Conservation (phyloP, 2,113 vertebrate genomes). For the Uropsilus gracilis region DNA sequence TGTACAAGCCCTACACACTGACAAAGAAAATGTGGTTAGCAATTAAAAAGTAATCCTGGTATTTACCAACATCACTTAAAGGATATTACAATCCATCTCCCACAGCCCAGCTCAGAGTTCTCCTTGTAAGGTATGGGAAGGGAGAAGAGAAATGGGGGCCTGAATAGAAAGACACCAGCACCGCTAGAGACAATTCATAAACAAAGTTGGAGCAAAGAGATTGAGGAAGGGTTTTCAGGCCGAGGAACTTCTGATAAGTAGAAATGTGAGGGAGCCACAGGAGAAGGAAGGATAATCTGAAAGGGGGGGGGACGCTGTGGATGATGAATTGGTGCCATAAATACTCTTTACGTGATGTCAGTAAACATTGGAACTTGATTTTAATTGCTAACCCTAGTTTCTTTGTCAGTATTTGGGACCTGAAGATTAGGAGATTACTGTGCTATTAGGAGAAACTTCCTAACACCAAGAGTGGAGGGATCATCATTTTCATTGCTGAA, state of each 20-base stretch:
- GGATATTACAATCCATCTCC: too few species aligned
- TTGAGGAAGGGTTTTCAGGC: neutral
- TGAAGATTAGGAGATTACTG: neutral
- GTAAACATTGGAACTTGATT: neutral
- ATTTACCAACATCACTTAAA: too few species aligned
- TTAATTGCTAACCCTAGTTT: neutral
- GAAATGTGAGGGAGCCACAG: neutral
- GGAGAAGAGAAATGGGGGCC: neutral
- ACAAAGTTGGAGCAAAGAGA: neutral
- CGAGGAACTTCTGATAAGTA: neutral
- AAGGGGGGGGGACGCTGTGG: neutral
- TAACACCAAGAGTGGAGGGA: neutral
- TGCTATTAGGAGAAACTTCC: neutral
- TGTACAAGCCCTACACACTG: too few species aligned
- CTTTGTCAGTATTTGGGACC: neutral
- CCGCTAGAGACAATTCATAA: neutral
- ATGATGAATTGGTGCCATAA: neutral
- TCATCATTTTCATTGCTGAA: neutral
- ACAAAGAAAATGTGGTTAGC: too few species aligned
- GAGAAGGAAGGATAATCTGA: neutral
- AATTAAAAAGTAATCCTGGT: too few species aligned
- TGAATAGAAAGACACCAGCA: neutral
- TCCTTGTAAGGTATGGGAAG: too few species aligned
- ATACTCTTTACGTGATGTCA: neutral
- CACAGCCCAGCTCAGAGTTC: too few species aligned